Evolutionary conservation across 1,140 invertebrate genomes (phyloP), one percentile per base, ranked within the genome.

Genomic region (Solen grandis): DNA sequence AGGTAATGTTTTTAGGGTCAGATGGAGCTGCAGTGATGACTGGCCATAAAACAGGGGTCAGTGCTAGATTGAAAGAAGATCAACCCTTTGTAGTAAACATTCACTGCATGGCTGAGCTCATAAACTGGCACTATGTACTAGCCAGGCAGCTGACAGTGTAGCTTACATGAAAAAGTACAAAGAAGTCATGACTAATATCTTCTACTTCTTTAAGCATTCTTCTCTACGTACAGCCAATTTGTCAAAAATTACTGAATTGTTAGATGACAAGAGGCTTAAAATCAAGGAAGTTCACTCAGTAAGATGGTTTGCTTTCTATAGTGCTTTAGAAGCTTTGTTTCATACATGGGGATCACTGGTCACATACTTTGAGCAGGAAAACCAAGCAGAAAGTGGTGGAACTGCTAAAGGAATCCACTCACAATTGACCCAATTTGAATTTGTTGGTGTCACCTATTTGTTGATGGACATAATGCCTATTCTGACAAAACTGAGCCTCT

Each of bases 321-420:
- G 14, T 27, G 63, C 63, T n/a, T 25, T 66, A 14, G 63, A 1
- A 54, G 68, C 68, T 19, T 5, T 70, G 38, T 70, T 52, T 31
- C 46, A 54, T 27, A 70, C 41, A 8, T 69, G 38, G 66, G n/a
- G 3, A 14, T 69, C 50, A 27, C 46, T 70, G 16, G 50, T 55
- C 8, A 70, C 68, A 54, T 70, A 27, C 8, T 70, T 70, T 70
- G 68, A 41, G 27, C 65, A 68, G 31, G 35, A 70, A 55, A 70
- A 55, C 31, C 68, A 55, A 33, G 13, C 46, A 4, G 50, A 70
- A 33, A 55, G 19, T 10, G 46, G 68, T 54, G 68, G 68, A 22
- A 35, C 50, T 31, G 68, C 46, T 29, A 70, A 70, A 46, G 63
- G 63, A 16, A 19, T 50, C 14, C 19, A 66, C 10, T 16, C 63